Evolutionary conservation across 2,888 invertebrate species (phyloP).

Genomic region (Eupeodes luniger): DNA sequence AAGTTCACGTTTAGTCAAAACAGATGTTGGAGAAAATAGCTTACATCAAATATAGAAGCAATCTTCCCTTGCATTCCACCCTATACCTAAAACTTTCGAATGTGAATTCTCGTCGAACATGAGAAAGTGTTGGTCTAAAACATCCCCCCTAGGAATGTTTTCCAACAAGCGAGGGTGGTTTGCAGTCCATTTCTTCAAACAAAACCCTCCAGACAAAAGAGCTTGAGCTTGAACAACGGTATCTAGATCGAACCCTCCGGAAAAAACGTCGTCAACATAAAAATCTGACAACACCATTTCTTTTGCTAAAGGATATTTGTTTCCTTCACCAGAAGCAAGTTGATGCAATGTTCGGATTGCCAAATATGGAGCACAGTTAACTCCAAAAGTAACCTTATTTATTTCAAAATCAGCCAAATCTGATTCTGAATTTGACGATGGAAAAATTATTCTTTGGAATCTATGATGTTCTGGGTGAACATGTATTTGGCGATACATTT

Average conservation of each 20-base stretch:
- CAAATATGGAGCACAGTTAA: constrained; percentile 54
- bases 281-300: constrained; percentile 43
- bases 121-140: constrained; percentile 12
- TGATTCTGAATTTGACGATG: constrained; percentile 23
- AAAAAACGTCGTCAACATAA: constrained; percentile 64
- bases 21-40: not conserved
- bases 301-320: constrained; percentile 62
- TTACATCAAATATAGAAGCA: constrained; percentile 41
- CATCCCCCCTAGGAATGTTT: not conserved
- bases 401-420: constrained; percentile 63
- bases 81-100: constrained; percentile 58
- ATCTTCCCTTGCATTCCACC: constrained; percentile 65
- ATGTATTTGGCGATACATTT: constrained; percentile 78
- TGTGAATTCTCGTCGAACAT: not conserved
- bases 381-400: constrained; percentile 74
- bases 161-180: constrained; percentile 30
- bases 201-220: constrained; percentile 23
- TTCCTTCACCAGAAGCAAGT: constrained; percentile 58
- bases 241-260: constrained; percentile 33
- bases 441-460: constrained; percentile 76
- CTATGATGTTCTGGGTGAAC: constrained; percentile 63
- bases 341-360: constrained; percentile 65
- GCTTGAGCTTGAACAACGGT: not conserved
- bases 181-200: constrained; percentile 23
- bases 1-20: constrained; percentile 59